Evolutionary conservation across 2,888 invertebrate species (phyloP), one percentile per base, ranked within the genome.

Genomic region (Cryptus armator): DNA sequence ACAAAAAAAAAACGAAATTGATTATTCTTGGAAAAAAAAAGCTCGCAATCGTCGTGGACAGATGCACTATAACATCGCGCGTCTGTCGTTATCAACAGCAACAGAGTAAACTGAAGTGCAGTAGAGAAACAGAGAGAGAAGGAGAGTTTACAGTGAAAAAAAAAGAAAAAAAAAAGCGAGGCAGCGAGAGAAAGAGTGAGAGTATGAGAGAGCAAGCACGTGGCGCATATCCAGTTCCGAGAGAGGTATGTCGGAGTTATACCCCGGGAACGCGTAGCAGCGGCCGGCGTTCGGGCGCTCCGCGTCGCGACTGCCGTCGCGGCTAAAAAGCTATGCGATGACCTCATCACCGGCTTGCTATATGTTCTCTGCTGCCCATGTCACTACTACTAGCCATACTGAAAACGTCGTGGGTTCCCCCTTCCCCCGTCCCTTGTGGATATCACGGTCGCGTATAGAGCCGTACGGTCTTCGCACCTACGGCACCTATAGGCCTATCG

Each of bases 291-390:
- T 90, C 91, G 89, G 88, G 91, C 90, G 90, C 91, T 92, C 90
- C 90, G 90, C 91, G 91, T 92, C 90, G 91, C 91, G 91, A 92
- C 92, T 92, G 92, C 91, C 90, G 92, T 87, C 89, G 89, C 89
- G 87, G 90, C 89, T 90, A 91, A 92, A 92, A 92, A 92, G 89
- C 90, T 87, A 92, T 89, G 88, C 91, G 92, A 92, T 93, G 93
- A 93, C 92, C 92, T 93, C 93, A 93, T 92, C 92, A 90, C 92
- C 88, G 87, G 86, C 90, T 88, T 86, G 88, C 90, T 91, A 87
- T 90, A 87, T 90, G 88, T 89, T 90, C 91, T 91, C 87, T 85
- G 86, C 89, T 90, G 91, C 88, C 87, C 87, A 84, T 91, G 89
- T 90, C 90, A 87, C 89, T 87, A 80, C 84, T 93, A 92, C 92